A percentile compares a stretch with the other conserved stretches of the same genome.
Evolutionary conservation across 92 coral and sea anemone species (phyloP).

Genomic region (Zoanthus gigantus): DNA sequence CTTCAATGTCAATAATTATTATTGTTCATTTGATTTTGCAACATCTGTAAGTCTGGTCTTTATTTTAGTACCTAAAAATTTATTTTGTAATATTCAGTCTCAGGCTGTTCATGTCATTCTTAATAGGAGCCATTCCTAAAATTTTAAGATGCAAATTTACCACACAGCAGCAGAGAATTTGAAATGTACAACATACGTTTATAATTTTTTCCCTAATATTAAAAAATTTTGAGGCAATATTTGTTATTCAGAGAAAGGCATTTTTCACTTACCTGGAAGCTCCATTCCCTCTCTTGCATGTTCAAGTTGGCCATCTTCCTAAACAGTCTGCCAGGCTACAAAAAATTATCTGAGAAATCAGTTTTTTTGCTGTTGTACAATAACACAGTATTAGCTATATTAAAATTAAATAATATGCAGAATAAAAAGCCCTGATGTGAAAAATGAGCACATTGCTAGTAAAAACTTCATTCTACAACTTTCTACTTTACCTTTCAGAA

Average conservation of each 20-base stretch:
- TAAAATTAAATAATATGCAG: neutral
- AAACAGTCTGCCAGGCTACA: conserved; percentile 13
- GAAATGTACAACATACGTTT: neutral
- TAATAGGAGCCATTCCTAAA: too few species aligned
- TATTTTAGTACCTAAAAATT: too few species aligned
- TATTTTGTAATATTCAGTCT: too few species aligned
- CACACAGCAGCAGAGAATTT: too few species aligned
- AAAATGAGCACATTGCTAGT: neutral
- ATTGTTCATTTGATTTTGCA: too few species aligned
- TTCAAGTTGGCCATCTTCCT: conserved; percentile 12
- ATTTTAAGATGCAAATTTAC: too few species aligned
- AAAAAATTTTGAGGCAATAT: neutral
- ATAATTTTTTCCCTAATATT: conserved; percentile 2
- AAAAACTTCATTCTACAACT: neutral
- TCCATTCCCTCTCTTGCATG: conserved; percentile 12
- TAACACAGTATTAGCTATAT: conserved; percentile 7
- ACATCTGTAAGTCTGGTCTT: too few species aligned
- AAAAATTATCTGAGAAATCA: conserved; percentile 10
- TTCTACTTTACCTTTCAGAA: neutral
- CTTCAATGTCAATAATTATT: too few species aligned
- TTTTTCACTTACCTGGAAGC: conserved; percentile 15
- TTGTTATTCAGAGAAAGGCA: neutral
- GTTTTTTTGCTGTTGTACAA: conserved; percentile 1
- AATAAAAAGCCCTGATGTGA: neutral
- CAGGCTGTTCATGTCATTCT: too few species aligned